Evolutionary conservation across 2,888 invertebrate species (phyloP), one percentile per base, ranked within the genome.

Genomic region (Priapulus caudatus): DNA sequence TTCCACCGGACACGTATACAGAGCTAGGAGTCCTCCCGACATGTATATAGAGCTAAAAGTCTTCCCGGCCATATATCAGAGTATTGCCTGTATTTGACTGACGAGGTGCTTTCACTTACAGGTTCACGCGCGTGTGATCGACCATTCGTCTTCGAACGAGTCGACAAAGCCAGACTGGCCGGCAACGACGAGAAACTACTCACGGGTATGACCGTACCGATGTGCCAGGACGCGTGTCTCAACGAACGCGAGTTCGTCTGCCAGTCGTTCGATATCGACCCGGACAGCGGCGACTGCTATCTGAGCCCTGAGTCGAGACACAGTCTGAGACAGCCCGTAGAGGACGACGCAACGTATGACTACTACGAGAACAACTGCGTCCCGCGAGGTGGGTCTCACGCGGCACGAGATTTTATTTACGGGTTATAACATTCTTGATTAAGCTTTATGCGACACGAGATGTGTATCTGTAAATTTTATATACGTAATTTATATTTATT

Each of bases 321-420:
- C n/a, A 10, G 10, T 10, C n/a, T 33, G 33, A 33, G 33, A 33
- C 33, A 33, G n/a, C 10, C 10, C 10, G 10, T 33, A n/a, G 33
- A 10, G 10, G 33, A 33, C n/a, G 33, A 33, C 33, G n/a, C 10
- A 10, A n/a, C 33, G 10, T 33, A 10, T 10, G 33, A 33, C n/a
- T 33, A 33, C n/a, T 33, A 33, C 33, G 33, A 33, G 33, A 33
- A 33, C n/a, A 33, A 33, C 33, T 33, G 33, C 33, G n/a, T 33
- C 33, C 10, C 33, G 33, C 10, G n/a, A 33, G 33, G 33, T 33
- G n/a, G n/a, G 33, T n/a, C 10, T n/a, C n/a, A n/a, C n/a, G 33
- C n/a, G 33, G 33, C n/a, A 33, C 33, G 33, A n/a, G n/a, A n/a
- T n/a, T n/a, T n/a, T n/a, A n/a, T n/a, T n/a, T n/a, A n/a, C n/a